Base-by-base conservation (phyloP, 2,888 invertebrate species). In the Autographa gamma region DNA sequence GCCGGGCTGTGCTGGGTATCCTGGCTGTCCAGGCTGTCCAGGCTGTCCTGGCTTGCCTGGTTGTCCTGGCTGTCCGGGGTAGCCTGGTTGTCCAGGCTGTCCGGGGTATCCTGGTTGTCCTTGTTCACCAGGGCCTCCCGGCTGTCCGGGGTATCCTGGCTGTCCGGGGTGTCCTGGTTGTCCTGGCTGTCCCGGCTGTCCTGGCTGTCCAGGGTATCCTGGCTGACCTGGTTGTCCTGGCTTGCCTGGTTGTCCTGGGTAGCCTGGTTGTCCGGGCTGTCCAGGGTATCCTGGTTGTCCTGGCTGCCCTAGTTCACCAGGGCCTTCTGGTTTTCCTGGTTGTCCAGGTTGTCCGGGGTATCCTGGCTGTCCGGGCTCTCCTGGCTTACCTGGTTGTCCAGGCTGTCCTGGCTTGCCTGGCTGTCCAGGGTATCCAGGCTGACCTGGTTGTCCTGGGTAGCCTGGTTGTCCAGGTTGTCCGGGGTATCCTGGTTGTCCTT, bases 231-330 rank as follows among this genome's bases (percentile, higher is more conserved):
- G 64, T 11, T 66, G 7, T 18, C 68, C 74, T 5, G 65, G 67
- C 0, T 69, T 32, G 31, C 74, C 74, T 16, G 71, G 66, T 1
- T 60, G 8, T 5, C 74, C 74, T 14, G 74, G 71, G 1, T 64
- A 34, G 4, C 73, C 67, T 2, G 66, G 69, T 2, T 70, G 31
- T 4, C 73, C 67, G 0, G 73, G 69, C 0, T 63, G 1, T 3
- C 69, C 69, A 8, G 73, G 69, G 0, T 62, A 0, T 60, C 64
- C 69, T 11, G 70, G 76, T 0, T 63, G 0, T 0, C 74, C 76
- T 0, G 75, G 75, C 0, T 68, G 7, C 0, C 67, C 75, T 0
- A 67, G 70, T 0, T 62, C 0, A 0, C 70, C 67, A 0, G 69
- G 75, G 0, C 63, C 2, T 16, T 63, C 74, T 0, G 69, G 70